phyloP scores from a whole-genome alignment of 2,797 vertebrate species.

The Babyrousa celebensis region DNA sequence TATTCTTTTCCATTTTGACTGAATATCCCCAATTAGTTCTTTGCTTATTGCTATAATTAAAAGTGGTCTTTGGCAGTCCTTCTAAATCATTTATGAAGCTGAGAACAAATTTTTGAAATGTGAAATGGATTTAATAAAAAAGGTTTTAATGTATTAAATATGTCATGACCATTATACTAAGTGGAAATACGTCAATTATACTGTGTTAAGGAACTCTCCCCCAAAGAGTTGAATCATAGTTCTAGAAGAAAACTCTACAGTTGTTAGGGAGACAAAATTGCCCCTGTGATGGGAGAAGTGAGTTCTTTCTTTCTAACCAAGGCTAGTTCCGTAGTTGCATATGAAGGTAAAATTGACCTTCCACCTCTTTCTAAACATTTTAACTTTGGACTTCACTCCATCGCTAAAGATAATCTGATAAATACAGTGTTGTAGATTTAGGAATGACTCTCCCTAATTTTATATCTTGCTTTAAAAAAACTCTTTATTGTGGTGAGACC shows the following conservation, averaged over 20 bases:
- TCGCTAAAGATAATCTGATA: conserved; percentile 50
- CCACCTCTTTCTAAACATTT: not conserved
- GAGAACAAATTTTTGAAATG: conserved; percentile 59
- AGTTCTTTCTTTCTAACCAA: conserved; percentile 2
- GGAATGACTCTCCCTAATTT: conserved; percentile 3
- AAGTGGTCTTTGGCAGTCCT: conserved; percentile 63
- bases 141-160: conserved; percentile 36
- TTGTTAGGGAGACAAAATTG: not conserved
- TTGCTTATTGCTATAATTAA: conserved; percentile 83
- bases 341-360: not conserved
- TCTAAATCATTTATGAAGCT: conserved; percentile 74
- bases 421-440: not conserved
- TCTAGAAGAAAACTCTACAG: conserved; percentile 42
- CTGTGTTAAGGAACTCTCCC: not conserved
- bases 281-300: not conserved
- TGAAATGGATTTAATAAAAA: conserved; percentile 54
- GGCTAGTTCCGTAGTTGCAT: not conserved
- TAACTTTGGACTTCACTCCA: not conserved
- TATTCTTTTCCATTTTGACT: conserved; percentile 73
- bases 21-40: conserved; percentile 60
- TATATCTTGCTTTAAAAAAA: not conserved
- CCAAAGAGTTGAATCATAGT: not conserved
- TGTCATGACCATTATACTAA: not conserved
- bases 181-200: not conserved
- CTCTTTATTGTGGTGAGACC: not conserved